Evolutionary conservation across 2,797 vertebrate species (phyloP).

Genomic region (Babyrousa celebensis): DNA sequence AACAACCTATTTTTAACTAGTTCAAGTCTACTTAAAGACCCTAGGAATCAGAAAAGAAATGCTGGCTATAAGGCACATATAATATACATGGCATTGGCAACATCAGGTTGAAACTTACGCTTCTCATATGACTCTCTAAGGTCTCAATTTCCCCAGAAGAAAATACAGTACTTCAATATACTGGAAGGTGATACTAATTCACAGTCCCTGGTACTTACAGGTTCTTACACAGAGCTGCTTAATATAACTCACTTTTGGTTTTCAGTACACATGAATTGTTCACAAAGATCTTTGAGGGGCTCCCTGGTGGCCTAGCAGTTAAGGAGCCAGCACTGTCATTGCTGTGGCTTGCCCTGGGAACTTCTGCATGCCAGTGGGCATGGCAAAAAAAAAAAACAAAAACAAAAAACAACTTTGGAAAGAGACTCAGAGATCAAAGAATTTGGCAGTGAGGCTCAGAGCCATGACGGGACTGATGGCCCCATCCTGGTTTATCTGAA

Average conservation of each 20-base stretch:
- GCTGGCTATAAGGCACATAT: neutral
- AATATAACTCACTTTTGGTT: slow-evolving; percentile 13
- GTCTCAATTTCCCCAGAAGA: slow-evolving; percentile 12
- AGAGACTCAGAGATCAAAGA: slow-evolving; percentile 6
- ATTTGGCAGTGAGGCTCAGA: slow-evolving; percentile 20
- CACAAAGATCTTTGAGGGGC: slow-evolving; percentile 6
- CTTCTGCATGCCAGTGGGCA: too few relatives aligned
- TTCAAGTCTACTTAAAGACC: slow-evolving; percentile 44
- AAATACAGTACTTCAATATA: slow-evolving; percentile 26
- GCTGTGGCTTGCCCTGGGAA: too few relatives aligned
- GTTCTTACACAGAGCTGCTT: neutral
- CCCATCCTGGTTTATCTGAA: neutral
- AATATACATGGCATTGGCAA: slow-evolving; percentile 52
- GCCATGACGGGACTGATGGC: neutral
- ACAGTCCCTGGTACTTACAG: neutral
- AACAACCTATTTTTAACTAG: slow-evolving; percentile 39
- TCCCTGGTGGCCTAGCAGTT: too few relatives aligned
- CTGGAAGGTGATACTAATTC: neutral
- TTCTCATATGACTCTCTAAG: neutral
- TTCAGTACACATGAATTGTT: slow-evolving; percentile 39
- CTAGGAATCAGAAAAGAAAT: slow-evolving; percentile 2
- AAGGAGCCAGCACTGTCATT: too few relatives aligned
- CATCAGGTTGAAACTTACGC: neutral
- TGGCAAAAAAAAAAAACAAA: too few relatives aligned
- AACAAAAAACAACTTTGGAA: neutral